Percentiles rank a stretch among this genome's conserved stretches.
Evolutionary conservation across 1,140 invertebrate genomes (phyloP).

Genomic region (Heterodera carotae): DNA sequence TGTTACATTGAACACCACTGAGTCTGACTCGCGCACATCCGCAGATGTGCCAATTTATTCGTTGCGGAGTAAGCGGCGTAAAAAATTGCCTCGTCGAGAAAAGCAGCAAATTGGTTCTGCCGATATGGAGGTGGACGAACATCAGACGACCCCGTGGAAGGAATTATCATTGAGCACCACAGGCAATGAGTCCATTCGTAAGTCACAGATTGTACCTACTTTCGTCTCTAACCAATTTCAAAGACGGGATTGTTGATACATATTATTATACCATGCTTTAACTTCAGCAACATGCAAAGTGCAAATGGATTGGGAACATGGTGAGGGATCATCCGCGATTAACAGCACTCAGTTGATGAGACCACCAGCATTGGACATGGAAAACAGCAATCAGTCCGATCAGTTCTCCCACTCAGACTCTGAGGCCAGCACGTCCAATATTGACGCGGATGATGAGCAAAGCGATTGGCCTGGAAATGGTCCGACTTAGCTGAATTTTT

Average conservation of each 20-base stretch:
- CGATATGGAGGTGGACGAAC: conserved; percentile 21
- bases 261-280: too few species aligned
- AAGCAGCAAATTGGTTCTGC: conserved; percentile 28
- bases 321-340: neutral
- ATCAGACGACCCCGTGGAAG: neutral
- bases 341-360: neutral
- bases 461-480: conserved; percentile 32
- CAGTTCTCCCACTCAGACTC: conserved; percentile 14
- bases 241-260: too few species aligned
- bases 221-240: too few species aligned
- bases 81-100: conserved; percentile 21
- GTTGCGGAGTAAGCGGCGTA: conserved; percentile 32
- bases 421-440: conserved; percentile 13
- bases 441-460: conserved; percentile 42
- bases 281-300: neutral
- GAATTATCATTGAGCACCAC: conserved; percentile 13
- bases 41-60: conserved; percentile 18
- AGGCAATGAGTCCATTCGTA: conserved; percentile 10
- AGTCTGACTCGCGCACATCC: conserved; percentile 32
- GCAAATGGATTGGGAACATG: conserved; percentile 36
- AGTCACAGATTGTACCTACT: too few species aligned
- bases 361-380: conserved; percentile 11
- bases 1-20: conserved; percentile 22
- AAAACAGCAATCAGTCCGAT: conserved; percentile 14
- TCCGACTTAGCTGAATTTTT: neutral